Evolutionary conservation across 2,797 vertebrate genomes (phyloP), one percentile per base, ranked within the genome.

Genomic region (Tauraco hartlaubi): DNA sequence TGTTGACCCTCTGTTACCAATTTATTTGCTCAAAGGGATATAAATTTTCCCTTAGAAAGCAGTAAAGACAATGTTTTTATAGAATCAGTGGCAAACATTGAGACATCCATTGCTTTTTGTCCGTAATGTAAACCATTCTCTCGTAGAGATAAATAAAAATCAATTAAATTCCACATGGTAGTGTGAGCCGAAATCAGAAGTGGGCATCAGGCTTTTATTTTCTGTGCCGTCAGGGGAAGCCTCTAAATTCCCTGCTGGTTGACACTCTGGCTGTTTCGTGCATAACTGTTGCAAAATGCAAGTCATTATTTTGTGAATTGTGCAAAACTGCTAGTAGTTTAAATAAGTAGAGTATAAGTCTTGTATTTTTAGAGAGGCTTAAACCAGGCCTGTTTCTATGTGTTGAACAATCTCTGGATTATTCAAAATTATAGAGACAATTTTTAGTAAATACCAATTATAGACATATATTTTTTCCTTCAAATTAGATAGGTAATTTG

Each of bases 1-100:
- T 84, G n/a, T 81, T 94, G 87, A 91, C 64, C 81, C 63, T 92
- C 87, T 90, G 64, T 83, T 94, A 86, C 79, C 62, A 84, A 92
- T 94, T 83, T 90, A 46, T 58, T 85, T 92, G 66, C 76, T 81
- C 18, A 15, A 25, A 88, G 54, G 41, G 54, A 43, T 85, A 78
- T 64, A 83, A 74, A 74, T 93, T 93, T 93, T 87, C 58, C 37
- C 68, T 71, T 61, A 72, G 64, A 85, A 94, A 91, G 77, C 66
- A 78, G 86, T 85, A 64, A 94, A 81, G 69, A 25, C 26, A 54
- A 26, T 66, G 52, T 54, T 96, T 92, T 84, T 85, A 56, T 88
- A 89, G 78, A 83, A 83, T 77, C 56, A 31, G 41, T 87, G 64
- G 29, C 46, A 78, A 82, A 85, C 52, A 19, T 39, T 71, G 56